Evolutionary conservation across 2,888 invertebrate genomes (phyloP).

Genomic region (Lamellibrachia columna): DNA sequence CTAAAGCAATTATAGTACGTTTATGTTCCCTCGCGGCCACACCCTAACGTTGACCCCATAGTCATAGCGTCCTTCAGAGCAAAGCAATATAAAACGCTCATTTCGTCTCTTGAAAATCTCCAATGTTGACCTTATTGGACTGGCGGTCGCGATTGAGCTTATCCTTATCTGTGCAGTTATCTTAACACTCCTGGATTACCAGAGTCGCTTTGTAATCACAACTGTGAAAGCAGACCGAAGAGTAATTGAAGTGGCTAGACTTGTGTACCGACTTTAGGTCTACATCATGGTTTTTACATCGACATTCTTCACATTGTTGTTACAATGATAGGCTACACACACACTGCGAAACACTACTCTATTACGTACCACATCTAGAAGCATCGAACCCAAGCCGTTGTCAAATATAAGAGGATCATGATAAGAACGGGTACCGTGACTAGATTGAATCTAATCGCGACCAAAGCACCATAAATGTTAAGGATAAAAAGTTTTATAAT

Average conservation of each 20-base stretch:
- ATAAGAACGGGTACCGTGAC: background rate
- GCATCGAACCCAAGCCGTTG: background rate
- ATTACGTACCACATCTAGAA: background rate
- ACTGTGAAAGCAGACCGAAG: background rate
- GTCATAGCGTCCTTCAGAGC: background rate
- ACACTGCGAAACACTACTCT: background rate
- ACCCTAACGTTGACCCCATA: background rate
- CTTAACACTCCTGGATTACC: background rate
- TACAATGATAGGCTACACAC: background rate
- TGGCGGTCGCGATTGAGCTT: background rate
- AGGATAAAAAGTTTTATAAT: no score
- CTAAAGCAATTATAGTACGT: background rate
- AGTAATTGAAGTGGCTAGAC: background rate
- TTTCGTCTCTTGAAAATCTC: background rate
- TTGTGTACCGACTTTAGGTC: background rate
- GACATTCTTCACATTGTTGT: background rate
- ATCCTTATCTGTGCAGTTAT: background rate
- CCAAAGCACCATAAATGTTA: no score
- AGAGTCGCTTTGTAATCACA: background rate
- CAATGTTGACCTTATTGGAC: background rate
- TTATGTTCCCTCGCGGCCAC: background rate
- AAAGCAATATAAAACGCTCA: background rate
- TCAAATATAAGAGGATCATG: background rate
- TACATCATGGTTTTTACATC: background rate
- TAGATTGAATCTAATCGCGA: background rate